Conservation (phyloP, 1,140 invertebrate species). For the Zaprionus kolodkinae region DNA sequence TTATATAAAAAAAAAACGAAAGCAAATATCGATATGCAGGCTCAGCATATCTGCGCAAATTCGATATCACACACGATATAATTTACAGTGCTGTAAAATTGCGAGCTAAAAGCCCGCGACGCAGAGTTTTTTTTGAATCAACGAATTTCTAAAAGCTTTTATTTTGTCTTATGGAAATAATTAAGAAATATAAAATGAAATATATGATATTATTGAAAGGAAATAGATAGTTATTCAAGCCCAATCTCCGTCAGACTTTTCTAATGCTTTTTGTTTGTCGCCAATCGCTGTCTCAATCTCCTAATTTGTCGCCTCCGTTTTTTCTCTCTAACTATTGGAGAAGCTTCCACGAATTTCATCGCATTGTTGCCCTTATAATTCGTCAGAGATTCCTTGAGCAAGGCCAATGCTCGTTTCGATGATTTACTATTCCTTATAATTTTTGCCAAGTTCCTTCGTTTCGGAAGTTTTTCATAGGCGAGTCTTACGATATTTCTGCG, state of each 20-base stretch:
- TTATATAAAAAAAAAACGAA: not conserved
- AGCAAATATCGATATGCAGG: not conserved
- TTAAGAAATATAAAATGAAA: slow-evolving; percentile 11
- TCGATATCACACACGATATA: not conserved
- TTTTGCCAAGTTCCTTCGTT: slow-evolving; percentile 3
- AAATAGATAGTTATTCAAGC: not conserved
- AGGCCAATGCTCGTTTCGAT: not conserved
- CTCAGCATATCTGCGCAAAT: not conserved
- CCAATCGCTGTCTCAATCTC: not conserved
- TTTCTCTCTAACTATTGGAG: not conserved
- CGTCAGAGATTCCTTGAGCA: not conserved
- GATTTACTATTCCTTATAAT: not conserved
- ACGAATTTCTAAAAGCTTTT: not conserved
- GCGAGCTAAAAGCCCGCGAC: not conserved
- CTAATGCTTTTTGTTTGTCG: not conserved
- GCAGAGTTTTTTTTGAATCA: slow-evolving; percentile 1
- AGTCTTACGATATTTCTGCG: slow-evolving; percentile 1
- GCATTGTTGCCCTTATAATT: not conserved
- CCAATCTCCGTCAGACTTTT: not conserved
- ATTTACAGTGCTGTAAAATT: not conserved
- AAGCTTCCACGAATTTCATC: not conserved
- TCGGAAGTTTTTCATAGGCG: not conserved
- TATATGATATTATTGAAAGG: not conserved
- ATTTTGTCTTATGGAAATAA: slow-evolving; percentile 15
- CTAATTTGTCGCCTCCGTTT: not conserved